Conservation (phyloP, 2,113 vertebrate species). For the Smithornis capensis region DNA sequence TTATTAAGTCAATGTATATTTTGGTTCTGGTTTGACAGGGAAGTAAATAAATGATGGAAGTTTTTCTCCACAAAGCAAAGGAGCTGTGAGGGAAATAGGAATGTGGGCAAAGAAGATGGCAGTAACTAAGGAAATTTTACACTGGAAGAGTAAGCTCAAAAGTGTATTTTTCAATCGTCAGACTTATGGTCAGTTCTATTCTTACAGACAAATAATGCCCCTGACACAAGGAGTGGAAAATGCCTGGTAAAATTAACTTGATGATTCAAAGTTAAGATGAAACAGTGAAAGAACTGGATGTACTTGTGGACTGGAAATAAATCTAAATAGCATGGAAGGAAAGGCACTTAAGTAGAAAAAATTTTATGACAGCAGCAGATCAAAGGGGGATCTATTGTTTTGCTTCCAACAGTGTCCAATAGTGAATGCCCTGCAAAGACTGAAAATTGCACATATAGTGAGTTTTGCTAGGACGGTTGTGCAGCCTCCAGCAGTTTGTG, state of each 20-base stretch:
- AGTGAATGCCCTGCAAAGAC: not conserved
- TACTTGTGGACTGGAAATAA: not conserved
- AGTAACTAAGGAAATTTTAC: not conserved
- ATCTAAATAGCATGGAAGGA: not conserved
- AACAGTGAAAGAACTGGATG: not conserved
- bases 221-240: not conserved
- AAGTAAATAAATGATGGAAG: not conserved
- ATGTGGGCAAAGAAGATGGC: not conserved
- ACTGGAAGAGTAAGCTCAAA: not conserved
- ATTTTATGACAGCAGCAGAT: not conserved
- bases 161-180: not conserved
- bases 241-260: not conserved
- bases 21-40: not conserved
- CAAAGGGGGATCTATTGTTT: not conserved
- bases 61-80: not conserved
- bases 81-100: not conserved
- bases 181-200: not conserved
- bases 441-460: accelerated
- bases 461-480: not conserved
- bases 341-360: not conserved
- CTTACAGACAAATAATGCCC: not conserved
- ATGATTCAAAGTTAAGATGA: not conserved
- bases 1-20: not conserved
- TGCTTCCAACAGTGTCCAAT: accelerated
- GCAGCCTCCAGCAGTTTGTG: not conserved